Evolutionary conservation across 2,113 vertebrate genomes (phyloP), one percentile per base, ranked within the genome.

Genomic region (Dicrurus megarhynchus): DNA sequence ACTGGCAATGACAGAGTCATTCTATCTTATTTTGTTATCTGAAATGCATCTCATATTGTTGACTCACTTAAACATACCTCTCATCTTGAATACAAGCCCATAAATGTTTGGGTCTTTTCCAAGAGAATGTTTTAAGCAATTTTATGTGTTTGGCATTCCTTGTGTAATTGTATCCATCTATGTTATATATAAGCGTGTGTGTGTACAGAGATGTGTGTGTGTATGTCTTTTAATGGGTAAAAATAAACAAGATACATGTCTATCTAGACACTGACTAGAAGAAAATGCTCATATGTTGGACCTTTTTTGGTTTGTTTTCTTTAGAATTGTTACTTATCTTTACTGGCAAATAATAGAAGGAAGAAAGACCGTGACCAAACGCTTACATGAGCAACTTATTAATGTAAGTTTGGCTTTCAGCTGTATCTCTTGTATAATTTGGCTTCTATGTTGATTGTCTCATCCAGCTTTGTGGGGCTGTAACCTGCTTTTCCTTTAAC

Each of bases 321-420:
- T 77, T 92, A 99, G 99, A 65, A 96, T 99, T 81, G 70, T 99
- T 87, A 98, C 97, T 65, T 99, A 99, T 84, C 89, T 99, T 90
- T 98, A 99, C 96, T 99, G 98, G 98, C 97, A 99, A 98, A 97
- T 99, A 92, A 98, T 97, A 92, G 94, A 98, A 86, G 99, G 98
- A 84, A 98, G 98, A 93, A 99, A 98, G 97, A 95, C 97, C 42
- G 98, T 98, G 93, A 98, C 97, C 74, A 85, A 73, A 85, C 95
- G 96, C 16, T 97, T 99, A 56, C 96, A 19, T 33, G 89, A 98
- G 77, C 99, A 99, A 93, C 99, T 99, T 65, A 56, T 95, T 21
- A 99, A 99, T n/a, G 99, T 99, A 98, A 99, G 99, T 98, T 80
- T 87, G 44, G 69, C 74, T 75, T 61, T 32, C 46, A 52, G 26